Conservation (phyloP, 1,140 invertebrate species). For the Araneus ventricosus region DNA sequence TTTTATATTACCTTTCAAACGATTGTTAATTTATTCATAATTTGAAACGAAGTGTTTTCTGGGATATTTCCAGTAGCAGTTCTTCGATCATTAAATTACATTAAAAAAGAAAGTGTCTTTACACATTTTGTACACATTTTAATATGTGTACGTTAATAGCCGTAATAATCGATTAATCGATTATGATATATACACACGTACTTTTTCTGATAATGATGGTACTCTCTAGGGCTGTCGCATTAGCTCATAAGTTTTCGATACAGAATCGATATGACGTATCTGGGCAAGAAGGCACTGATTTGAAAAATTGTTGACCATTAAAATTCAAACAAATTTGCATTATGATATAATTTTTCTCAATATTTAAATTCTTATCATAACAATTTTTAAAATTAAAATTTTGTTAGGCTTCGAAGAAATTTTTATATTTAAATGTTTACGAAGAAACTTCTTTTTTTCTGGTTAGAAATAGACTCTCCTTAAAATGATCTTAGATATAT, state of each 20-base stretch:
- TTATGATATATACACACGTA: constrained; percentile 48
- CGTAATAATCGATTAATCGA: constrained; percentile 14
- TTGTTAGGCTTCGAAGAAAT: too few relatives aligned
- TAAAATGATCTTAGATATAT: too few relatives aligned
- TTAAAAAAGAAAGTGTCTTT: constrained; percentile 7
- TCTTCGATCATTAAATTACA: neutral
- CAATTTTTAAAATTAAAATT: neutral
- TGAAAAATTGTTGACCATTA: constrained; percentile 33
- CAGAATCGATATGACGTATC: constrained; percentile 71
- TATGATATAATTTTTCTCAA: neutral
- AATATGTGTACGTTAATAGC: neutral
- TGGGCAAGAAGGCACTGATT: constrained; percentile 72
- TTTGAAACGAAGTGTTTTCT: too few relatives aligned
- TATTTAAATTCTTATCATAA: too few relatives aligned
- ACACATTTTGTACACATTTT: neutral
- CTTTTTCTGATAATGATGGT: constrained; percentile 29
- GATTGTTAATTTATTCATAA: too few relatives aligned
- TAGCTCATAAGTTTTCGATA: constrained; percentile 70
- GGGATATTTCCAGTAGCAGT: too few relatives aligned
- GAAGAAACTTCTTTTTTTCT: neutral
- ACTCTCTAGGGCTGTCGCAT: constrained; percentile 25
- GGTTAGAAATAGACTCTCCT: too few relatives aligned
- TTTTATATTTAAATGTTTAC: neutral
- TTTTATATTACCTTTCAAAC: too few relatives aligned
- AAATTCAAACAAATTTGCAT: neutral